Evolutionary conservation across 2,797 vertebrate species (phyloP).

Genomic region (Pantherophis alleghaniensis): DNA sequence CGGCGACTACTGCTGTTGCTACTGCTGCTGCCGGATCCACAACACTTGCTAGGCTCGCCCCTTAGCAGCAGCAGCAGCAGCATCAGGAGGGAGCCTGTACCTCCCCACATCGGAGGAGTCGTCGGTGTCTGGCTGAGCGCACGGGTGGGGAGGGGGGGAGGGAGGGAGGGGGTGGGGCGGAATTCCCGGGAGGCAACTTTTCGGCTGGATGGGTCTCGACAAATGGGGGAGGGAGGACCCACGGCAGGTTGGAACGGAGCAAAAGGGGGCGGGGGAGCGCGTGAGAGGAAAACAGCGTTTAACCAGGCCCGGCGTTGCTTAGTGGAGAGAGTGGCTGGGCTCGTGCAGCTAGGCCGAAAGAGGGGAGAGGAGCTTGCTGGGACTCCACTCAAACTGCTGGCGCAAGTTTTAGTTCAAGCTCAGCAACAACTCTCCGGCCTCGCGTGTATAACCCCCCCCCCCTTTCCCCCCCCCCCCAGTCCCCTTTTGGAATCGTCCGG

Average conservation of each 20-base stretch:
- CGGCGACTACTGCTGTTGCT: constrained; percentile 60
- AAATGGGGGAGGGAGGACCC: constrained; percentile 32
- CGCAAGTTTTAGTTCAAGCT: constrained; percentile 8
- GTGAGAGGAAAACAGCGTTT: constrained; percentile 27
- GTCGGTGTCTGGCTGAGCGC: constrained; percentile 39
- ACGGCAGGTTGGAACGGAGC: neutral
- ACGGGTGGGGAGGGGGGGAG: constrained; percentile 23
- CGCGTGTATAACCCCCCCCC: neutral
- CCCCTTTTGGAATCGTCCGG: constrained; percentile 35
- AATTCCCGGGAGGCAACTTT: constrained; percentile 51
- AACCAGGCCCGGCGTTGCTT: constrained; percentile 59
- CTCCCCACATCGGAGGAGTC: constrained; percentile 48
- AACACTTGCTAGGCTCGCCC: constrained; percentile 22
- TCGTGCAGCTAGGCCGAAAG: constrained; percentile 65
- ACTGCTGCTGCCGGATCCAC: constrained; percentile 12
- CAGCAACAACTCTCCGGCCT: neutral
- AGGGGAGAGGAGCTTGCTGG: constrained; percentile 28
- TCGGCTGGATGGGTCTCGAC: constrained; percentile 55
- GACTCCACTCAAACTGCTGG: neutral
- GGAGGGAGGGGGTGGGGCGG: constrained; percentile 32
- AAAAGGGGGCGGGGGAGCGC: constrained; percentile 6
- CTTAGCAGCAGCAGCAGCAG: constrained; percentile 26
- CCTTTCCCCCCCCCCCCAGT: neutral
- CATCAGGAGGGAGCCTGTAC: constrained; percentile 39
- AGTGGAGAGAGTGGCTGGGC: constrained; percentile 53